Conservation (phyloP, 2,888 invertebrate species). For the Ashinkailepas kermadecensis region DNA sequence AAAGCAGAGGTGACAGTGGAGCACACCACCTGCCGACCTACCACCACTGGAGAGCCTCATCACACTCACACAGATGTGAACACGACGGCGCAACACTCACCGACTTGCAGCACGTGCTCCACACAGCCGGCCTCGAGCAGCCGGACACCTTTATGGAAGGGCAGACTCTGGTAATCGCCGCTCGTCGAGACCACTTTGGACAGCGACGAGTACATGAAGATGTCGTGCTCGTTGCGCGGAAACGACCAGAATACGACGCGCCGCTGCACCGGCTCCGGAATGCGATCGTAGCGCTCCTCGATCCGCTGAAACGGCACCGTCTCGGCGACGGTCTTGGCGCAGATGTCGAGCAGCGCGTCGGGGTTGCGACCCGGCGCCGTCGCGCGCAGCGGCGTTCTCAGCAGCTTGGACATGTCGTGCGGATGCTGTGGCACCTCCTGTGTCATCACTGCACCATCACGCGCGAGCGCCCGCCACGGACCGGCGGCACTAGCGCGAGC, state of each 20-base stretch:
- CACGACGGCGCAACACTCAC: conserved; percentile 51
- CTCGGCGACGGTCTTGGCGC: conserved; percentile 74
- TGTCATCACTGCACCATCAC: conserved; percentile 25
- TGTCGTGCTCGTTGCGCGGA: conserved; percentile 76
- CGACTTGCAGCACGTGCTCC: conserved; percentile 78
- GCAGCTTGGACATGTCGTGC: not conserved
- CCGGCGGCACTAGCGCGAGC: conserved; percentile 31
- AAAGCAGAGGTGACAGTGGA: too few relatives aligned
- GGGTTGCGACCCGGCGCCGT: conserved; percentile 41
- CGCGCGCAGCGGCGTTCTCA: not conserved
- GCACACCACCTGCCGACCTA: not conserved
- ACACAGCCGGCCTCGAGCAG: conserved; percentile 73
- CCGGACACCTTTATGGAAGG: conserved; percentile 78
- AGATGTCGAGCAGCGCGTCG: conserved; percentile 70
- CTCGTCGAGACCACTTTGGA: conserved; percentile 47
- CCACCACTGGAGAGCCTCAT: too few relatives aligned
- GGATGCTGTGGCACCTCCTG: too few relatives aligned
- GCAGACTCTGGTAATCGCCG: conserved; percentile 66
- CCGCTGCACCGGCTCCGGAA: conserved; percentile 80
- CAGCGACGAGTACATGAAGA: conserved; percentile 81
- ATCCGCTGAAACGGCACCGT: conserved; percentile 78
- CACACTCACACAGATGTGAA: too few relatives aligned
- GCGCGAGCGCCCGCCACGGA: conserved; percentile 27
- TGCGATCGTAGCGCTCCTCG: conserved; percentile 76
- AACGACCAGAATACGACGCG: conserved; percentile 84